phyloP scores from a whole-genome alignment of 2,888 invertebrate genomes.

The Thymelicus lineola region DNA sequence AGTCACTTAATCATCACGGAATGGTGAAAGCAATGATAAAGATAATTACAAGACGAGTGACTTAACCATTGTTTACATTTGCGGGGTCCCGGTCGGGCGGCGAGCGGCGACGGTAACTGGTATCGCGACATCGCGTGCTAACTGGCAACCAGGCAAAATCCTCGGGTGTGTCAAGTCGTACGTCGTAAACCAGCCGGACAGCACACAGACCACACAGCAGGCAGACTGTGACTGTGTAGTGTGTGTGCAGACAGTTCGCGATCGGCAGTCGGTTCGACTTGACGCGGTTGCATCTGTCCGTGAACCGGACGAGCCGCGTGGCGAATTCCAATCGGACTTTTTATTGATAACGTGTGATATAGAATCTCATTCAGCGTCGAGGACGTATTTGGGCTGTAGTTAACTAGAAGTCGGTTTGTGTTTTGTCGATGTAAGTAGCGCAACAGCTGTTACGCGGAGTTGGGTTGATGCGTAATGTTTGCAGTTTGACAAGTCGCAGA shows the following conservation, averaged over 20 bases:
- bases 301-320: constrained; percentile 41
- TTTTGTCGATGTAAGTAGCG: constrained; percentile 13
- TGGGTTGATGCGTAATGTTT: no score
- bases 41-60: no score
- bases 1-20: no score
- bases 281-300: constrained; percentile 11
- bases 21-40: no score
- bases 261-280: constrained; percentile 41
- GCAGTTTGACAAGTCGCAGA: no score
- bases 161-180: constrained; percentile 40
- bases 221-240: no score
- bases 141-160: constrained; percentile 28
- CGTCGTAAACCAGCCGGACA: neutral
- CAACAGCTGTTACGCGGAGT: constrained; percentile 42
- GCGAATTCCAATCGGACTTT: neutral
- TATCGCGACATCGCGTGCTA: neutral
- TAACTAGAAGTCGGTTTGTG: neutral
- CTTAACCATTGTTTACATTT: constrained; percentile 17
- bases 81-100: neutral
- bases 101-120: constrained; percentile 15
- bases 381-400: neutral
- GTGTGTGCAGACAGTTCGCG: constrained; percentile 42
- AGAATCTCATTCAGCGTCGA: constrained; percentile 25
- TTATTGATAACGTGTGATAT: constrained; percentile 13
- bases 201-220: no score